A percentile compares a stretch with the other conserved stretches of the same genome.
Conservation (phyloP, 2,797 vertebrate genomes). For the Antrozous pallidus region DNA sequence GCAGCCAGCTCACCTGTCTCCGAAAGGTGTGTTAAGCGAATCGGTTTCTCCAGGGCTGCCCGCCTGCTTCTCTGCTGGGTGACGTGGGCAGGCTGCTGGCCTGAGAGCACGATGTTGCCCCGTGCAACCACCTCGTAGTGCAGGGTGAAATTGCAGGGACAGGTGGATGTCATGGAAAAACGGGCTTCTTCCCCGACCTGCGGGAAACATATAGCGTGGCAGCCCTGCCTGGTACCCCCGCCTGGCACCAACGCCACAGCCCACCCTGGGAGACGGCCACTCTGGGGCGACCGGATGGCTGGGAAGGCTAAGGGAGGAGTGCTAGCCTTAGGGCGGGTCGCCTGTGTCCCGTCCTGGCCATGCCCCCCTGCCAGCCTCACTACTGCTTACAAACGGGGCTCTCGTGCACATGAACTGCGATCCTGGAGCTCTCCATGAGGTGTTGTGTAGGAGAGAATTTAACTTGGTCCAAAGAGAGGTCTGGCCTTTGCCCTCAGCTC, state of each 20-base stretch:
- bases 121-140: constrained; percentile 92
- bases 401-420: rapidly evolving
- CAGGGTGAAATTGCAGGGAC: constrained; percentile 93
- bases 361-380: background rate
- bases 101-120: constrained; percentile 92
- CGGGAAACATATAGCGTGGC: background rate
- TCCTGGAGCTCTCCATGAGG: background rate
- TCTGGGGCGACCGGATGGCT: background rate
- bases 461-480: background rate
- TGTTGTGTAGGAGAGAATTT: rapidly evolving
- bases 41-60: constrained; percentile 82
- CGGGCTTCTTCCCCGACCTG: constrained; percentile 91
- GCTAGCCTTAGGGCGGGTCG: background rate
- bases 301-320: background rate
- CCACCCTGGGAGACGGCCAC: background rate
- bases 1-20: constrained; percentile 59
- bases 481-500: background rate
- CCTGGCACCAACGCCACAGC: background rate
- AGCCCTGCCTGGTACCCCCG: background rate
- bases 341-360: background rate
- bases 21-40: constrained; percentile 75
- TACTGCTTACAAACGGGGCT: background rate
- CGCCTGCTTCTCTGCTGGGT: constrained; percentile 86
- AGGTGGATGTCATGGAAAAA: constrained; percentile 91
- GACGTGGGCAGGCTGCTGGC: constrained; percentile 84